These are phyloP conservation scores for Mya arenaria DNA, from an alignment of 1,140 invertebrate species.

Conservation along the genomic window DNA sequence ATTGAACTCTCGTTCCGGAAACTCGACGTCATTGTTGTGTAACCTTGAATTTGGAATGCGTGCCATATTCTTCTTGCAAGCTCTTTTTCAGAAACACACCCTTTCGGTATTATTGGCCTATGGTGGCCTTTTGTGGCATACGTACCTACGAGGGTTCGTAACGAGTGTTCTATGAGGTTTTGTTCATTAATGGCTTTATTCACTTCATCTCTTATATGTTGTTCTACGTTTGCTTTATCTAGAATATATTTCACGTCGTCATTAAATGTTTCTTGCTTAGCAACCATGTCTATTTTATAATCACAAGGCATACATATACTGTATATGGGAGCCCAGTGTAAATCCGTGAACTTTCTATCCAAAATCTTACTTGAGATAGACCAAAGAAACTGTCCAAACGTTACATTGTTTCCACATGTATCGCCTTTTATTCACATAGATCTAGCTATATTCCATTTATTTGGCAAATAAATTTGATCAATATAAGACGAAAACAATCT, in stretches of 20 bases:
- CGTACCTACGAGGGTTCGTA: slow-evolving; percentile 6
- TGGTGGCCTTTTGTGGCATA: slow-evolving; percentile 34
- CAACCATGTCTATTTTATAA: slow-evolving; percentile 1
- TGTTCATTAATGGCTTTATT: background rate
- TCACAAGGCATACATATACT: slow-evolving; percentile 25
- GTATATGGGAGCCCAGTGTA: slow-evolving; percentile 39
- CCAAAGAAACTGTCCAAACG: slow-evolving; percentile 10
- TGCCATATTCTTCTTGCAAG: slow-evolving; percentile 26
- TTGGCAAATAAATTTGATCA: slow-evolving; percentile 42
- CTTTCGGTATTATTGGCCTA: background rate
- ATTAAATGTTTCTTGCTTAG: slow-evolving; percentile 46
- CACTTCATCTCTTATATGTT: background rate
- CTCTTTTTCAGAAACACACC: slow-evolving; percentile 16
- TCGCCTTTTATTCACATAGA: background rate
- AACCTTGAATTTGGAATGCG: slow-evolving; percentile 39
- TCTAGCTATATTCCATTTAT: slow-evolving; percentile 22
- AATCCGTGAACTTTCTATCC: background rate
- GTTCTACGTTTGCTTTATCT: background rate
- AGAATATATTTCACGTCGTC: slow-evolving; percentile 40
- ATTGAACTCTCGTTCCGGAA: slow-evolving; percentile 8
- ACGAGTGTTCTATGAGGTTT: background rate
- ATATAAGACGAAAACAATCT: slow-evolving; percentile 41
- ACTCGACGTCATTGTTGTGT: slow-evolving; percentile 12
- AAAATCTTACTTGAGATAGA: background rate
- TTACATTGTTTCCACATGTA: slow-evolving; percentile 23